These are phyloP conservation scores for Thomomys bottae DNA, from an alignment of 2,113 vertebrate species.

Conservation along the genomic window DNA sequence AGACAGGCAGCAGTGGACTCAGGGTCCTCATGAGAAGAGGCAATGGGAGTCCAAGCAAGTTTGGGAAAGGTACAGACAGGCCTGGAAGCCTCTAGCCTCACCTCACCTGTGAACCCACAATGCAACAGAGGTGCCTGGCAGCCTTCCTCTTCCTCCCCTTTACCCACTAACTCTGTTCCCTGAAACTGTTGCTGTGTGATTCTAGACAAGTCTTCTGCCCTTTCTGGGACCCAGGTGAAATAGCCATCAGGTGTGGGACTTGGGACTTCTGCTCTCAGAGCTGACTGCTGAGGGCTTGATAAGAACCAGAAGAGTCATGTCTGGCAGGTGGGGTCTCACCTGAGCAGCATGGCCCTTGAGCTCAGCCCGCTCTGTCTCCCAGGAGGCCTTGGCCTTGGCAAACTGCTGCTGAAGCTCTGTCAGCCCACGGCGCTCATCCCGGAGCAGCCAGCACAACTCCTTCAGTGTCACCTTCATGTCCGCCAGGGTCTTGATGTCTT, in stretches of 20 bases:
- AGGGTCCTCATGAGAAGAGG: background rate
- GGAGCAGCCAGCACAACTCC: slow-evolving; percentile 94
- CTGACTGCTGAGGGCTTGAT: background rate
- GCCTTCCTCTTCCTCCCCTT: background rate
- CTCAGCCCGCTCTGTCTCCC: slow-evolving; percentile 95
- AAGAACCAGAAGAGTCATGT: background rate
- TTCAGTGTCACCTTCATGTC: slow-evolving; percentile 95
- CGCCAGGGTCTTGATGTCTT: slow-evolving; percentile 92
- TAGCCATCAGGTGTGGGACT: background rate
- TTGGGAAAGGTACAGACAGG: background rate
- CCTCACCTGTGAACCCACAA: background rate
- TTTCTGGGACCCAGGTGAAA: slow-evolving; percentile 7
- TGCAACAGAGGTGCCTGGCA: background rate
- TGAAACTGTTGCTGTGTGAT: background rate
- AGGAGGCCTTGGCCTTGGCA: slow-evolving; percentile 96
- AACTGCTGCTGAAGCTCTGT: slow-evolving; percentile 98
- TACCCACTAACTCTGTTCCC: background rate
- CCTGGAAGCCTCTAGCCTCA: background rate
- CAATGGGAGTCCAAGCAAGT: background rate
- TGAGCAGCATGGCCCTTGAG: slow-evolving; percentile 92
- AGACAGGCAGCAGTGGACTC: background rate
- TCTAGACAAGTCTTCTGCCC: background rate
- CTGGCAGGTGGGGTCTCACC: slow-evolving; percentile 80
- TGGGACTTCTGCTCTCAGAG: background rate
- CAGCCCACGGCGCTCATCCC: slow-evolving; percentile 92